Evolutionary conservation across 2,888 invertebrate genomes (phyloP), one percentile per base, ranked within the genome.

Genomic region (Brassicogethes aeneus): DNA sequence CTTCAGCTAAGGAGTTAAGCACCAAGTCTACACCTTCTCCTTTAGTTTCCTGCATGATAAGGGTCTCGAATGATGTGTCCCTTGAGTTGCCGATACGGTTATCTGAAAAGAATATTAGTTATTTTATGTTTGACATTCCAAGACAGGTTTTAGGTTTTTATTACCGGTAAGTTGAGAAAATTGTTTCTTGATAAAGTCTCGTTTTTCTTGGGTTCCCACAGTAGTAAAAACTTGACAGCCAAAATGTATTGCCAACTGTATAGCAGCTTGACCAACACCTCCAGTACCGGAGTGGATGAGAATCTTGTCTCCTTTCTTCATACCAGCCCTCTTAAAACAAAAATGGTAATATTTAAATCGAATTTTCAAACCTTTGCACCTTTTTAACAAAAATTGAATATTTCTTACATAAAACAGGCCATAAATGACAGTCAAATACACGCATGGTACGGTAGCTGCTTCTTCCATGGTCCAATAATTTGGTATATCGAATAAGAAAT

Each of bases 21-120:
- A 96, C 86, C 39, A 94, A 70, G 59, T 97, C 89, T 0, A 97
- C 95, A 29, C 95, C 94, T 52, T 74, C 74, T 8, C 95, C 94
- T 3, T 82, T 74, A 0, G 95, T 95, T 56, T 80, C 76, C 35
- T 72, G 73, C 53, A 83, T 74, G 40, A 97, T 76, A 77, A 93
- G 81, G 49, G 80, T 76, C 64, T 95, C 94, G 64, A 97, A 97
- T 1, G 83, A 80, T 0, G 80, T 75, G 60, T 92, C 85, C 54
- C 91, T 78, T 5, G 94, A 90, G 65, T 92, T 53, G 2, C 56
- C 55, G 13, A 57, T 55, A 36, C 54, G 43, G 3, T 41, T 17
- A 16, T 52, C 55, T 55, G 34, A 46, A 47, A 42, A 3, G 23
- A 15, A 16, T 14, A 37, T 37, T n/a, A 12, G 23, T 37, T 5